Evolutionary conservation across 2,888 invertebrate species (phyloP), one percentile per base, ranked within the genome.

Genomic region (Drosophila pseudotalamancana): DNA sequence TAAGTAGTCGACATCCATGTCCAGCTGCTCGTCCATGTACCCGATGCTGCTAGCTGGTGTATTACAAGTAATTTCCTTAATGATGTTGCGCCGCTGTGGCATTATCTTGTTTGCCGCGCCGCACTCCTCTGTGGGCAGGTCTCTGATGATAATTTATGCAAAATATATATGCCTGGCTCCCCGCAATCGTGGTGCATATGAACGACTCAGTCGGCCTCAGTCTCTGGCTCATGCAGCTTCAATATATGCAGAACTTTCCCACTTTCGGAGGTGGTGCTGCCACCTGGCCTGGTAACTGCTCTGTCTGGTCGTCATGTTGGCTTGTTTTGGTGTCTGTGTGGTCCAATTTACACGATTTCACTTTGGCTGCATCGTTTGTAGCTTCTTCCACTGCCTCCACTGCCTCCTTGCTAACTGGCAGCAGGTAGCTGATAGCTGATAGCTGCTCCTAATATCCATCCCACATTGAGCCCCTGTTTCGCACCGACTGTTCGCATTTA

Each of bases 321-420:
- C 56, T 50, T 64, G 73, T 62, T 76, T 55, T 62, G 55, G 71
- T 78, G 79, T 77, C 74, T 65, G 81, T 82, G 86, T 87, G 83
- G 87, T 83, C 88, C 86, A 85, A 85, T 83, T 83, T 87, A 83
- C 83, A 87, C 83, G 86, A 83, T 83, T 83, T 83, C 83, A 78
- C 83, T 87, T 78, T 72, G 72, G 63, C 68, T 73, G 40, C 57
- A 32, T 11, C 43, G 55, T 39, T 62, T 46, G 70, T 49, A 51
- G 51, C 45, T 40, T 39, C 27, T 54, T 12, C 57, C 39, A n/a
- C 39, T 43, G 46, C 23, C 37, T 16, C 31, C n/a, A n/a, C n/a
- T n/a, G n/a, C n/a, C n/a, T n/a, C n/a, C n/a, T n/a, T 50, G 45
- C 43, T 35, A 70, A 54, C 70, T 61, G 35, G 39, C 48, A 54